Conservation (phyloP, 2,113 vertebrate species). For the Scolopax mira region DNA sequence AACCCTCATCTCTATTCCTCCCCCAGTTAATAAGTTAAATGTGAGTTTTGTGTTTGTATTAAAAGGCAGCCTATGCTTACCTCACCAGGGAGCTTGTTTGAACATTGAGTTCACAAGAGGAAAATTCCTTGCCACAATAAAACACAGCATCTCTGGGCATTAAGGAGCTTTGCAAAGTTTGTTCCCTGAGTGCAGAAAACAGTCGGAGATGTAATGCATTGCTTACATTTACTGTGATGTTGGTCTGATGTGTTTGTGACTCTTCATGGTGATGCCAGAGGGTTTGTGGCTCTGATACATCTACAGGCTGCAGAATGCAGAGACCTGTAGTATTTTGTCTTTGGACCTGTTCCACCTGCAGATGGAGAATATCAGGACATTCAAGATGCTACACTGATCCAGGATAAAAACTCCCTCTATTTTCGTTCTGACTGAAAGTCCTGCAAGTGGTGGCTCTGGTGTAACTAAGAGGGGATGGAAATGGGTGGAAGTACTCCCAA, state of each 20-base stretch:
- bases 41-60: constrained; percentile 54
- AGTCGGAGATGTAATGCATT: not conserved
- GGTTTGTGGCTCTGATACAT: not conserved
- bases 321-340: not conserved
- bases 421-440: not conserved
- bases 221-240: not conserved
- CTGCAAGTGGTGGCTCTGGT: not conserved
- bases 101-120: not conserved
- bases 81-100: constrained; percentile 40
- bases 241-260: not conserved
- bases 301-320: not conserved
- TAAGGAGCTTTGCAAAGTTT: not conserved
- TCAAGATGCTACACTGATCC: not conserved
- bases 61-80: constrained; percentile 33
- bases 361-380: not conserved
- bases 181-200: not conserved
- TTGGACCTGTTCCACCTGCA: not conserved
- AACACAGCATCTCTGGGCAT: not conserved
- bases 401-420: not conserved
- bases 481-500: not conserved
- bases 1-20: constrained; percentile 70
- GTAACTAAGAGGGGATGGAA: not conserved
- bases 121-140: not conserved
- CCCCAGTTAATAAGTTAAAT: constrained; percentile 69
- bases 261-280: not conserved